phyloP scores from a whole-genome alignment of 2,797 vertebrate genomes.

The Tapera naevia region DNA sequence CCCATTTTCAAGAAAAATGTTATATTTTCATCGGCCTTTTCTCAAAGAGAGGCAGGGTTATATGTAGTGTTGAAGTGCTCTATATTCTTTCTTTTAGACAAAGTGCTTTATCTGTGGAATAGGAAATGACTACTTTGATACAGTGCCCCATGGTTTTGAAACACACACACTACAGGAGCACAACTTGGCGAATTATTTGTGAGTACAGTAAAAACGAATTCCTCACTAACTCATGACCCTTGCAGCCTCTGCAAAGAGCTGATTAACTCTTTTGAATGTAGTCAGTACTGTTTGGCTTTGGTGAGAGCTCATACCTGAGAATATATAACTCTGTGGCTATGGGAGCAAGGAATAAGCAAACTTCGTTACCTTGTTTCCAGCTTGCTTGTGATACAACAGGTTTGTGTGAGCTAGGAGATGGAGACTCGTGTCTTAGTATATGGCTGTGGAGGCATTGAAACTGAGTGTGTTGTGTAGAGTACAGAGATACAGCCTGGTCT shows the following conservation, averaged over 20 bases:
- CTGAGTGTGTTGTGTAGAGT: background rate
- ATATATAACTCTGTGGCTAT: background rate
- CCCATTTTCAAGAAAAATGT: background rate
- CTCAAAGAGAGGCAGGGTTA: background rate
- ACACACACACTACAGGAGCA: slow-evolving; percentile 97
- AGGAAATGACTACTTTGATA: slow-evolving; percentile 97
- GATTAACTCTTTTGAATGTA: background rate
- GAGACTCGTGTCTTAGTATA: background rate
- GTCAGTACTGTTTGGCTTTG: background rate
- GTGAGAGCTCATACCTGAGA: background rate
- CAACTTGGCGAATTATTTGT: slow-evolving; percentile 98
- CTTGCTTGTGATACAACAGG: background rate
- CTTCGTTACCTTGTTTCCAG: background rate
- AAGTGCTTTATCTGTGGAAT: slow-evolving; percentile 98
- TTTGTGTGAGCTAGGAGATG: background rate
- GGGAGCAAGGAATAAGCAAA: background rate
- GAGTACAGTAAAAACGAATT: slow-evolving; percentile 71
- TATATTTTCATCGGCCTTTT: background rate
- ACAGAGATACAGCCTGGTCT: background rate
- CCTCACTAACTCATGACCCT: background rate
- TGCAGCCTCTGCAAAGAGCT: background rate
- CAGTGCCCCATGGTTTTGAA: slow-evolving; percentile 96
- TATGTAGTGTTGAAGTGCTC: background rate
- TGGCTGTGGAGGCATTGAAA: background rate
- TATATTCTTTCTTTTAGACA: slow-evolving; percentile 80